Percentiles rank a stretch among this genome's conserved stretches.
Conservation (phyloP, 2,888 invertebrate species). For the Hydriomena furcata region DNA sequence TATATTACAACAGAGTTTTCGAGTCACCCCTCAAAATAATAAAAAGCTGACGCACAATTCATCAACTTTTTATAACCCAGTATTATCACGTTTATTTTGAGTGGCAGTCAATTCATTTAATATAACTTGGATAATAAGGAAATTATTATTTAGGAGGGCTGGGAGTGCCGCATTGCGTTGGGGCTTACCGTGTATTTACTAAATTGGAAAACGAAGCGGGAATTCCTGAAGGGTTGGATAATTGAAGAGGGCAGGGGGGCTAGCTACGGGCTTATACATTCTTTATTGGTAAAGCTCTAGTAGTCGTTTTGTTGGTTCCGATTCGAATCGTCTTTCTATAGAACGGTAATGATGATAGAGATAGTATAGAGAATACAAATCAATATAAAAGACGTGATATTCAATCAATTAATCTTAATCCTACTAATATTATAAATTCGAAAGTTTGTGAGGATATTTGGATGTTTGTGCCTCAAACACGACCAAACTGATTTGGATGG, state of each 20-base stretch:
- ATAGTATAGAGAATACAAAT: too few species aligned
- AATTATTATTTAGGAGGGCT: not conserved
- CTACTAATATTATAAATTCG: too few species aligned
- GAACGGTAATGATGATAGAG: too few species aligned
- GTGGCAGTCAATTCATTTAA: not conserved
- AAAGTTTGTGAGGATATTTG: too few species aligned
- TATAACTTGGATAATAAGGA: not conserved
- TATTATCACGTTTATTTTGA: conserved; percentile 5
- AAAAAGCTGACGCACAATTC: too few species aligned
- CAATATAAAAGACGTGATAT: too few species aligned
- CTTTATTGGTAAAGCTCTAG: not conserved
- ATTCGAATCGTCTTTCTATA: too few species aligned
- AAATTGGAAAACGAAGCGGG: conserved; percentile 1
- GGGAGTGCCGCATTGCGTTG: conserved; percentile 9
- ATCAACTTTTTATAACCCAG: conserved; percentile 2
- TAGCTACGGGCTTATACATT: not conserved
- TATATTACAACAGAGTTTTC: too few species aligned
- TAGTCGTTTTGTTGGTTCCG: not conserved
- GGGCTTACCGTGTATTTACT: conserved; percentile 13
- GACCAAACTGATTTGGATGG: too few species aligned
- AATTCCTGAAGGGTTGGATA: conserved; percentile 10
- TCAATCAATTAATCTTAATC: too few species aligned
- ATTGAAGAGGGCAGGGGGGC: conserved; percentile 3
- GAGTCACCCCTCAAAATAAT: too few species aligned
- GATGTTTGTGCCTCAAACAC: too few species aligned